phyloP scores from a whole-genome alignment of 2,888 invertebrate genomes.

The Dorcus parallelipipedus region DNA sequence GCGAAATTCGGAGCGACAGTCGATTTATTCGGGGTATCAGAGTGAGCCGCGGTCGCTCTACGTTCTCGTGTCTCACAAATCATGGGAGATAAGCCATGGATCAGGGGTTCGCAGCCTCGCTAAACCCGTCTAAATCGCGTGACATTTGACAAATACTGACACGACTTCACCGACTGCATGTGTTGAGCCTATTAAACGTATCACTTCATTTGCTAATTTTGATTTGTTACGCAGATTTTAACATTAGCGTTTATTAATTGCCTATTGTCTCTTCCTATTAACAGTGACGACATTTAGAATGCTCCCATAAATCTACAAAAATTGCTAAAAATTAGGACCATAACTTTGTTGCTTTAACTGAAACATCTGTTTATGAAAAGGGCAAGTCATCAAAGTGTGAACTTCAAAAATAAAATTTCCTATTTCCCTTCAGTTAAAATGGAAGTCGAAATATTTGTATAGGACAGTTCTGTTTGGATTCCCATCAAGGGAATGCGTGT shows the following conservation, averaged over 20 bases:
- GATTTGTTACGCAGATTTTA: conserved; percentile 23
- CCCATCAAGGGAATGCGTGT: too few relatives aligned
- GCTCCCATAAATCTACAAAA: too few relatives aligned
- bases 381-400: too few relatives aligned
- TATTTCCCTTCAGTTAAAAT: too few relatives aligned
- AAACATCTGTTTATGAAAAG: too few relatives aligned
- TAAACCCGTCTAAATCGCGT: conserved; percentile 37
- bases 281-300: too few relatives aligned
- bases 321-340: too few relatives aligned
- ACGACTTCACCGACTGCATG: conserved; percentile 20
- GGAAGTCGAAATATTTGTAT: too few relatives aligned
- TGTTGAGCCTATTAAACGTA: conserved; percentile 14
- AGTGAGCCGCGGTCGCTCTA: conserved; percentile 28
- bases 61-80: conserved; percentile 45
- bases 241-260: conserved; percentile 1
- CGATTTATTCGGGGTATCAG: conserved; percentile 39
- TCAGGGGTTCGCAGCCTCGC: conserved; percentile 32
- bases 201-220: conserved; percentile 25
- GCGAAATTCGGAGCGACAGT: conserved; percentile 36
- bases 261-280: background rate
- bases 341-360: too few relatives aligned
- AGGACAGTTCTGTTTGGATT: too few relatives aligned
- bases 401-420: too few relatives aligned
- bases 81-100: conserved; percentile 43
- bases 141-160: conserved; percentile 44